Evolutionary conservation across 2,797 vertebrate genomes (phyloP).

Genomic region (Hafferia zeledoni): DNA sequence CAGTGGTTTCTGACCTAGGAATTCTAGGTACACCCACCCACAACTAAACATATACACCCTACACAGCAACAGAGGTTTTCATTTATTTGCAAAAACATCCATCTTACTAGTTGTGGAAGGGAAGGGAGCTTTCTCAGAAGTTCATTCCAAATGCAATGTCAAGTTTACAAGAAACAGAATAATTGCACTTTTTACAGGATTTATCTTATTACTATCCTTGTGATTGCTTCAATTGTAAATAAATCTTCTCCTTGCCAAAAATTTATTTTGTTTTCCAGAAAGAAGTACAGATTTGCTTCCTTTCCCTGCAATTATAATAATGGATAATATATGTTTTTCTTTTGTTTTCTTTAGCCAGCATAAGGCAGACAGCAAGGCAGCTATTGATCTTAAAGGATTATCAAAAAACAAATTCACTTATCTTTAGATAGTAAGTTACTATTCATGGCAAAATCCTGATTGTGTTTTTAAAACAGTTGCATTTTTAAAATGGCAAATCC

Average conservation of each 20-base stretch:
- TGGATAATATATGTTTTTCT: conserved; percentile 29
- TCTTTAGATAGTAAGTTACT: conserved; percentile 33
- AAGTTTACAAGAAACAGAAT: conserved; percentile 63
- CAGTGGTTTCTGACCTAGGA: background rate
- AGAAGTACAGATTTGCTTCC: conserved; percentile 34
- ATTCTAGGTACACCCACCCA: background rate
- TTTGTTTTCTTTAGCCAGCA: conserved; percentile 42
- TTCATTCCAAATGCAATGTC: conserved; percentile 32
- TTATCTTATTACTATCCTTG: conserved; percentile 43
- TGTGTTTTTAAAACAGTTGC: conserved; percentile 32
- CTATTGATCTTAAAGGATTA: conserved; percentile 61
- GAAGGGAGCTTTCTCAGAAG: background rate
- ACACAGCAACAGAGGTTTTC: background rate
- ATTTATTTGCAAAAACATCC: background rate
- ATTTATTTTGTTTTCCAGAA: conserved; percentile 51
- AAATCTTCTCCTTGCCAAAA: conserved; percentile 9
- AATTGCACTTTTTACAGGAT: conserved; percentile 42
- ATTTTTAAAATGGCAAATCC: background rate
- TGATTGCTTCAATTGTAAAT: conserved; percentile 53
- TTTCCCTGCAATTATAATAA: conserved; percentile 29
- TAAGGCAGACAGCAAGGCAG: conserved; percentile 57
- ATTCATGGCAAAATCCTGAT: conserved; percentile 30
- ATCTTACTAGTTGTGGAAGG: background rate
- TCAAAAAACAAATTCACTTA: conserved; percentile 45
- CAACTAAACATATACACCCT: background rate